Base-by-base conservation (phyloP, 2,888 invertebrate genomes). In the Stratiomys singularior region DNA sequence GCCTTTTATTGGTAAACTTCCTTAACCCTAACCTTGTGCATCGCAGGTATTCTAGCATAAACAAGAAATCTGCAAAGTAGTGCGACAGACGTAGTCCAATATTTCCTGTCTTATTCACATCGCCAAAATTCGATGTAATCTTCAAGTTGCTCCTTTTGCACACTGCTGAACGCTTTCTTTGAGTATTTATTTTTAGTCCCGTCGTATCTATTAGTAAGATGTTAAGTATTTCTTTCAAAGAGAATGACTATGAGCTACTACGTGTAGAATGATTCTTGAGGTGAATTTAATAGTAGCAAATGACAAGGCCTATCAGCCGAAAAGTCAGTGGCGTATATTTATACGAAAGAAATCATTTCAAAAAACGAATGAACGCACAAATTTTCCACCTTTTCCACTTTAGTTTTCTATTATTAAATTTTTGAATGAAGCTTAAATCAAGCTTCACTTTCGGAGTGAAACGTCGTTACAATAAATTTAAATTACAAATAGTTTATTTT, bases 151-250 rank as follows among this genome's bases (percentile, higher is more conserved):
- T 11, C 27, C 63, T 69, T 69, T 69, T 69, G 69, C 69, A 69
- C 46, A 69, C 69, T 69, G 69, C 46, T 23, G 15, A 37, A n/a
- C 28, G 28, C 27, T 72, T 72, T 52, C 52, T 56, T 72, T 27
- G 28, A n/a, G 7, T 21, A 21, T 28, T 56, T 72, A 72, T 72
- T 72, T 21, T 72, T 72, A 72, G 71, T n/a, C n/a, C 23, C 4
- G 47, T 46, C 27, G 52, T 28, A 37, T 56, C 71, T 72, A 72
- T 72, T 72, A 72, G 71, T 72, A 72, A 72, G 71, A 27, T 28
- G 27, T 72, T 28, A 72, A 72, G 30, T 72, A 52, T 72, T 72
- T 72, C 71, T 52, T 56, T 27, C 25, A 56, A 52, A 28, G 11
- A 18, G 27, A 72, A 72, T 13, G 52, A 9, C 52, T 52, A 15